Evolutionary conservation across 2,888 invertebrate genomes (phyloP).

Genomic region (Noctua janthe): DNA sequence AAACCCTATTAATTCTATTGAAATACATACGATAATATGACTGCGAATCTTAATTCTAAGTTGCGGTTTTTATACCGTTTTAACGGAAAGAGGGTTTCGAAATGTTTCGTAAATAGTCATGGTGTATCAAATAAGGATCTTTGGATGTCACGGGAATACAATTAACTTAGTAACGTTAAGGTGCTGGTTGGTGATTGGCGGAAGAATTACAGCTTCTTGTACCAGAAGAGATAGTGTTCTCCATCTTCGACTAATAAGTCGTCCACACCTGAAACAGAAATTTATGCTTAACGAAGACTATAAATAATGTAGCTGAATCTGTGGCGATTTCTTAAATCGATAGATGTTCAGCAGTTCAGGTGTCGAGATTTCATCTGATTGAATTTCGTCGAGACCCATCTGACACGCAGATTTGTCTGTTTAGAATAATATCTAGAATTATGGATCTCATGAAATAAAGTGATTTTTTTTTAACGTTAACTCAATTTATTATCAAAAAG

Average conservation of each 20-base stretch:
- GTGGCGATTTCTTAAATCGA: not conserved
- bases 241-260: slow-evolving; percentile 96
- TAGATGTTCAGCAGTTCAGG: not conserved
- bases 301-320: not conserved
- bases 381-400: not conserved
- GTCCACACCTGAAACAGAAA: slow-evolving; percentile 93
- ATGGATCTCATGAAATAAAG: not conserved
- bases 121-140: slow-evolving; percentile 23
- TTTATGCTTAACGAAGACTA: not conserved
- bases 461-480: not conserved
- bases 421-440: not conserved
- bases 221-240: slow-evolving; percentile 97
- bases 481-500: not conserved
- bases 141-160: slow-evolving; percentile 31
- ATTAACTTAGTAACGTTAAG: slow-evolving; percentile 28
- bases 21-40: slow-evolving; percentile 51
- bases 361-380: not conserved
- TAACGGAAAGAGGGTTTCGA: not conserved
- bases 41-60: slow-evolving; percentile 46
- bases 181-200: slow-evolving; percentile 12
- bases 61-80: not conserved
- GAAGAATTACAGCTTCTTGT: slow-evolving; percentile 94
- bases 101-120: not conserved
- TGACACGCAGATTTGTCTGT: not conserved
- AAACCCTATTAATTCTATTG: slow-evolving; percentile 52